Evolutionary conservation across 2,888 invertebrate genomes (phyloP), one percentile per base, ranked within the genome.

Genomic region (Entomobrya proxima): DNA sequence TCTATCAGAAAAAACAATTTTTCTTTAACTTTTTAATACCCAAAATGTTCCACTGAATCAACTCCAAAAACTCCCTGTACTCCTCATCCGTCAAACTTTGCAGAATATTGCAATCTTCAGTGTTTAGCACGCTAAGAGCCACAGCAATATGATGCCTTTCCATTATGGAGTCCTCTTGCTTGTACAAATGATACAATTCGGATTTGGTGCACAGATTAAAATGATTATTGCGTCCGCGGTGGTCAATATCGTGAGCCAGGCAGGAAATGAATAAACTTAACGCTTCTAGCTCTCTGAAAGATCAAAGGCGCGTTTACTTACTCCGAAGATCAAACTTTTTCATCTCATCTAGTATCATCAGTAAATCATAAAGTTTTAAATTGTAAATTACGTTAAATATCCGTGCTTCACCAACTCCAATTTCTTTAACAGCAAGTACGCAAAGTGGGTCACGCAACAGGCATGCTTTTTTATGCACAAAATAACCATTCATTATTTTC

Each of bases 81-180:
- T 86, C 86, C 3, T 82, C 74, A 35, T 86, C 86, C 2, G 69
- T 61, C 35, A 86, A n/a, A 15, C 30, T 44, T 30, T 82, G 58
- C 27, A 82, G n/a, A 52, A 86, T 83, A 24, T 86, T 86, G 32
- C 86, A 86, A 61, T 86, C 86, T 27, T 86, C 86, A 24, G 86
- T 35, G 30, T 69, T 82, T 1, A 86, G 37, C 6, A 86, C 78
- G 30, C 76, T 69, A 1, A 86, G 74, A 11, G 82, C 37, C 0
- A 86, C 82, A 2, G 86, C 76, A 27, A 86, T 75, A 61, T 86
- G 86, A 27, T 86, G 86, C 21, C 86, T 55, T 74, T 86, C 80
- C 76, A 86, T 80, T 7, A 86, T 75, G 32, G 74, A 72, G 24
- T 86, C 83, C 15, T 86, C 86, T 37, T 86, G 83, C 21, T 78